phyloP scores from a whole-genome alignment of 37 sponge, comb jelly and placozoan species.

The Mnemiopsis leidyi region DNA sequence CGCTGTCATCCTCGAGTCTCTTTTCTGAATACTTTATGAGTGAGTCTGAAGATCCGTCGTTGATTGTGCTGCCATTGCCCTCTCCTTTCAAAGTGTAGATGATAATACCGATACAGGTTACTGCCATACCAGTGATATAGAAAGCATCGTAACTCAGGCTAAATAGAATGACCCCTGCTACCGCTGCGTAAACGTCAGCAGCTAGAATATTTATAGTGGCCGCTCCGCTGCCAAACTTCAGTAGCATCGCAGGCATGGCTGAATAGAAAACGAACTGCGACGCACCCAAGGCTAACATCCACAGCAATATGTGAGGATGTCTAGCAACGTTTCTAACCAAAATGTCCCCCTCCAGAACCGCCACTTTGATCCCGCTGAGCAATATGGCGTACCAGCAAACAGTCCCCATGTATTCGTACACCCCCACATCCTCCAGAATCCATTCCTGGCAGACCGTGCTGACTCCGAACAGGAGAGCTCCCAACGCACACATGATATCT shows the following conservation, averaged over 20 bases:
- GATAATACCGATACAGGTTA: background rate
- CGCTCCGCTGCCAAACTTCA: slow-evolving; percentile 26
- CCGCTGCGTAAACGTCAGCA: slow-evolving; percentile 27
- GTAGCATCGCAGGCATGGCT: slow-evolving; percentile 16
- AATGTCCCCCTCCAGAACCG: background rate
- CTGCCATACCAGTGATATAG: slow-evolving; percentile 7
- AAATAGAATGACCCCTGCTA: slow-evolving; percentile 28
- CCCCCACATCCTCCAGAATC: slow-evolving; percentile 4
- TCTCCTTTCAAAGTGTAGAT: background rate
- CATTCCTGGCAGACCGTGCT: slow-evolving; percentile 60
- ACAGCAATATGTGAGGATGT: background rate
- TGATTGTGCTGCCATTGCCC: background rate
- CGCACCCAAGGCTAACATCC: background rate
- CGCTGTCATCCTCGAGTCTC: too few relatives aligned
- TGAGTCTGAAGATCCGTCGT: slow-evolving; percentile 23
- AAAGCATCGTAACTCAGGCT: background rate
- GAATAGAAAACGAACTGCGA: slow-evolving; percentile 59
- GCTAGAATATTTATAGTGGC: slow-evolving; percentile 18
- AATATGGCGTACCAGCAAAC: slow-evolving; percentile 30
- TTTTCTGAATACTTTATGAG: background rate
- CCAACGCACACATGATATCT: slow-evolving; percentile 38
- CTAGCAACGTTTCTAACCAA: background rate
- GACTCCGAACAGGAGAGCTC: slow-evolving; percentile 49
- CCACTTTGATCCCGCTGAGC: background rate
- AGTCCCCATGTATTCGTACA: slow-evolving; percentile 59